Conservation (phyloP, 2,113 vertebrate species). For the Epinephelus lanceolatus region DNA sequence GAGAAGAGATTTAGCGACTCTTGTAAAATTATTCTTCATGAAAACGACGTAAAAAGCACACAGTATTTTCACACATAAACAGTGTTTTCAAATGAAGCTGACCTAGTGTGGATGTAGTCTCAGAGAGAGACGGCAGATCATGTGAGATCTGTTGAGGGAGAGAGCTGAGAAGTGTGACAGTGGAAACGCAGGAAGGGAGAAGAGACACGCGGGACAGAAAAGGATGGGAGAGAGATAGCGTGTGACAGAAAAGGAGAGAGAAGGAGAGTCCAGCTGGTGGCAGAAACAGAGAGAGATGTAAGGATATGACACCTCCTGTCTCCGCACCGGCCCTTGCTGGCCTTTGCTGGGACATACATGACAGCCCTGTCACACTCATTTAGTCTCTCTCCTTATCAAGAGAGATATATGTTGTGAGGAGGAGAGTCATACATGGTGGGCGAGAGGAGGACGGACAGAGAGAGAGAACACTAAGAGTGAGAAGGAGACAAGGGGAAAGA, state of each 20-base stretch:
- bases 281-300: conserved; percentile 76
- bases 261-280: conserved; percentile 87
- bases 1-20: neutral
- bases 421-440: conserved; percentile 34
- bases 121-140: conserved; percentile 8
- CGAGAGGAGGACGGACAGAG: conserved; percentile 13
- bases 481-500: conserved; percentile 15
- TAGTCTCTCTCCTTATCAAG: conserved; percentile 56
- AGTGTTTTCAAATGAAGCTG: neutral
- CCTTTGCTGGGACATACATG: conserved; percentile 87
- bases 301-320: conserved; percentile 94
- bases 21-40: neutral
- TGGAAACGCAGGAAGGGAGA: conserved; percentile 29
- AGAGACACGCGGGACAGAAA: conserved; percentile 28
- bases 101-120: neutral
- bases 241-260: conserved; percentile 78
- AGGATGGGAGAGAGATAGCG: conserved; percentile 58
- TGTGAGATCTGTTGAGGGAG: conserved; percentile 17
- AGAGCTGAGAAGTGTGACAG: conserved; percentile 31
- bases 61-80: neutral
- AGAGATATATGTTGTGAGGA: conserved; percentile 32
- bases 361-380: conserved; percentile 81
- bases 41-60: neutral
- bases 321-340: conserved; percentile 82
- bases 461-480: conserved; percentile 4